Conservation (phyloP, 2,113 vertebrate genomes). For the Antechinus flavipes region DNA sequence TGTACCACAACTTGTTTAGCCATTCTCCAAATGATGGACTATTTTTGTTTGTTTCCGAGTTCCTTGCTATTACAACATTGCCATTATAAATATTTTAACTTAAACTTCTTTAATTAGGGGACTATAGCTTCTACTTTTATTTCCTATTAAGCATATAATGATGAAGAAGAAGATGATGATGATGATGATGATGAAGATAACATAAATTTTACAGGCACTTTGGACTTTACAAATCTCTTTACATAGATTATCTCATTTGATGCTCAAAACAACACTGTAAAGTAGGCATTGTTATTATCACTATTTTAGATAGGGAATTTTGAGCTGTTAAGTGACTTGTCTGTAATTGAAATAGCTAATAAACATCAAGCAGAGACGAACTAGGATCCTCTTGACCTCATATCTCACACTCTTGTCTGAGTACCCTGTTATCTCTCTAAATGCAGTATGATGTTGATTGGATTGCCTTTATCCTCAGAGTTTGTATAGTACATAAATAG, state of each 20-base stretch:
- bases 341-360: neutral
- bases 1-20: neutral
- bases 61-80: neutral
- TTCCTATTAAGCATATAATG: neutral
- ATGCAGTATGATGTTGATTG: neutral
- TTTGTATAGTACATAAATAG: neutral
- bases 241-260: neutral
- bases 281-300: neutral
- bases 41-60: neutral
- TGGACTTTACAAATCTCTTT: neutral
- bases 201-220: neutral
- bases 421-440: neutral
- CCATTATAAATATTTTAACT: neutral
- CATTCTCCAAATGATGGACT: neutral
- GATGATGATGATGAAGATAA: neutral
- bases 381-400: neutral
- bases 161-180: neutral
- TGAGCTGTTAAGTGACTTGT: neutral
- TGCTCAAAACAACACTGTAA: neutral
- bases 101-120: neutral
- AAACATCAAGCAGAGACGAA: neutral
- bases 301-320: neutral
- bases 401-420: neutral
- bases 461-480: neutral
- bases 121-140: neutral